Conservation (phyloP, 2,797 vertebrate species). For the Phrynocephalus guinanensis region DNA sequence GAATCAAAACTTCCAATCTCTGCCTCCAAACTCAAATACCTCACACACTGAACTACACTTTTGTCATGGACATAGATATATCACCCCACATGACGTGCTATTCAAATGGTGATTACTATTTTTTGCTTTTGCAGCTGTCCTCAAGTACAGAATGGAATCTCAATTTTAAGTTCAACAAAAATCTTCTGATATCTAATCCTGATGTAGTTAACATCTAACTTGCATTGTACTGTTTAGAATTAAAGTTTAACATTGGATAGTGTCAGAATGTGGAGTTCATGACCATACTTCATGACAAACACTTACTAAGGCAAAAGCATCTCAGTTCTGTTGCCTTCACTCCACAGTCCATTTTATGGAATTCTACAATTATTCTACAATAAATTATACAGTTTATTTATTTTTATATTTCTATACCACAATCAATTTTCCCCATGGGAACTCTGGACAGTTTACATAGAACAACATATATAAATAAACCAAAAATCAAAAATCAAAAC, state of each 20-base stretch:
- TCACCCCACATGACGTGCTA: neutral
- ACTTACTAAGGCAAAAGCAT: constrained; percentile 27
- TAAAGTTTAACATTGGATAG: constrained; percentile 5
- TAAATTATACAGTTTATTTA: neutral
- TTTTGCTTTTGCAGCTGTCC: neutral
- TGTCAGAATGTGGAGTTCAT: accelerated
- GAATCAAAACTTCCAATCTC: too few relatives aligned
- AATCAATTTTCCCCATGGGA: too few relatives aligned
- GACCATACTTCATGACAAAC: neutral
- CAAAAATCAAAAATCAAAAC: too few relatives aligned
- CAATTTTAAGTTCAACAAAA: neutral
- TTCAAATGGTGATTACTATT: neutral
- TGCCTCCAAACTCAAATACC: too few relatives aligned
- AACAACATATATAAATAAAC: too few relatives aligned
- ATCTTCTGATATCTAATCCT: neutral
- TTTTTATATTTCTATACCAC: too few relatives aligned
- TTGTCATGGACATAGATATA: neutral
- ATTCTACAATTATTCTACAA: neutral
- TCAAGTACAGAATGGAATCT: neutral
- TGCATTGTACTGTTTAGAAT: neutral
- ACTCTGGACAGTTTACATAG: too few relatives aligned
- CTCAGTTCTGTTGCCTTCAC: neutral
- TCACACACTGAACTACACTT: too few relatives aligned
- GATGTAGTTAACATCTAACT: neutral
- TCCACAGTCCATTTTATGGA: neutral